Conservation (phyloP, 2,888 invertebrate genomes). For the Mimachlamys varia region DNA sequence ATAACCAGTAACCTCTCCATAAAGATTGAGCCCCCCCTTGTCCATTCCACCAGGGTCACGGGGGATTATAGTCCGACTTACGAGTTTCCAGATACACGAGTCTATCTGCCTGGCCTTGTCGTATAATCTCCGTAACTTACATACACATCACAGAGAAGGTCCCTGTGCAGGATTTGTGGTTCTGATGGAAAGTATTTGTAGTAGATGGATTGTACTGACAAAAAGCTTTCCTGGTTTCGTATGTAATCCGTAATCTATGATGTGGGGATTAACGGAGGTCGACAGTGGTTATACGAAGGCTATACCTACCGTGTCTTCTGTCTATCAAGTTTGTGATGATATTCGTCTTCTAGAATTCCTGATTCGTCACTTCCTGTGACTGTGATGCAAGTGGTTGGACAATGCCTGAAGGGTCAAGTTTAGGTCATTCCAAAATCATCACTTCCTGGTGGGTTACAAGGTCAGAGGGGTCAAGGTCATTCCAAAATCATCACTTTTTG, state of each 20-base stretch:
- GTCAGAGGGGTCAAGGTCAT: background rate
- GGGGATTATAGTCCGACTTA: background rate
- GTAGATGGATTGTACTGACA: constrained; percentile 28
- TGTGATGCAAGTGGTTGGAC: background rate
- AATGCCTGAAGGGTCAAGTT: too few relatives aligned
- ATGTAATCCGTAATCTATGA: background rate
- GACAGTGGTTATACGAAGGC: background rate
- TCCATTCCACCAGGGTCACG: background rate
- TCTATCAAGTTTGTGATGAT: background rate
- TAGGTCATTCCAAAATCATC: too few relatives aligned
- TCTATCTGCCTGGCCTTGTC: background rate
- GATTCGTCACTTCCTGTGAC: background rate
- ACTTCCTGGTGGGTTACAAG: too few relatives aligned
- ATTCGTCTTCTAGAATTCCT: background rate
- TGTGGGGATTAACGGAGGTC: background rate
- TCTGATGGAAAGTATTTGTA: constrained; percentile 10
- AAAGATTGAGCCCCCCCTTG: background rate
- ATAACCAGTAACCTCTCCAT: background rate
- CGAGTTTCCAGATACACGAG: background rate
- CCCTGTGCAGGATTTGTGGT: background rate
- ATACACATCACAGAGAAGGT: background rate
- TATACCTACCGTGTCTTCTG: background rate
- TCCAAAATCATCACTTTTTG: too few relatives aligned
- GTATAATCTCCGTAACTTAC: background rate
- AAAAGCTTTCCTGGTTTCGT: background rate